Evolutionary conservation across 1,140 invertebrate genomes (phyloP).

Genomic region (Brachionus asplanchnoidis): DNA sequence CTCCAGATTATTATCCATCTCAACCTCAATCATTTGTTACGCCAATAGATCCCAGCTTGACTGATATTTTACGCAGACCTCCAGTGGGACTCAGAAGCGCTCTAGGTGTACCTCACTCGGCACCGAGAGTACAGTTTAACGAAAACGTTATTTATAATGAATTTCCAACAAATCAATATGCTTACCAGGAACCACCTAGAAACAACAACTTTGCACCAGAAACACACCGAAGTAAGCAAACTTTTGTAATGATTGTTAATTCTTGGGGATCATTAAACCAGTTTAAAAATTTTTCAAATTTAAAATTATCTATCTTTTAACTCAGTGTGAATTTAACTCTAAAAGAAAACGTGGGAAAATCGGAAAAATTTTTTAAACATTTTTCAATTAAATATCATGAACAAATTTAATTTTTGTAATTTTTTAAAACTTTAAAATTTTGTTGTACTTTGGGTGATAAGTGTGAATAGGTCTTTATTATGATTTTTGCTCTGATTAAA

Average conservation of each 20-base stretch:
- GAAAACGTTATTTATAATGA: background rate
- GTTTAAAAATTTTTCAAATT: no score
- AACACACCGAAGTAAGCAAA: background rate
- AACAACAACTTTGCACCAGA: background rate
- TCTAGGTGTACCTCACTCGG: background rate
- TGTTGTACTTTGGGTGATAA: no score
- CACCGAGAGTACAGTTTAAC: background rate
- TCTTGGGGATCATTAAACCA: no score
- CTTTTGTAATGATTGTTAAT: background rate
- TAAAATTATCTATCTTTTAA: no score
- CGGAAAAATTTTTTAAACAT: no score
- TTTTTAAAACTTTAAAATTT: no score
- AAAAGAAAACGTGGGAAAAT: no score
- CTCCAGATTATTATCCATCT: background rate
- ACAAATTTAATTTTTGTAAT: no score
- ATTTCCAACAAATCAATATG: background rate
- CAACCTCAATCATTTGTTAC: background rate
- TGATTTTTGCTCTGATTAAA: no score
- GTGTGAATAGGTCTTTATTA: no score
- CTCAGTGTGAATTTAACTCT: no score
- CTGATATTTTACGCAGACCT: slow-evolving; percentile 21
- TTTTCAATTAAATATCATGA: no score
- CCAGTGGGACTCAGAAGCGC: slow-evolving; percentile 27
- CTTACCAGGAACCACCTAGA: background rate
- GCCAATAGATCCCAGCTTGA: background rate